Base-by-base conservation (phyloP, 2,797 vertebrate genomes). In the Loriculus beryllinus region DNA sequence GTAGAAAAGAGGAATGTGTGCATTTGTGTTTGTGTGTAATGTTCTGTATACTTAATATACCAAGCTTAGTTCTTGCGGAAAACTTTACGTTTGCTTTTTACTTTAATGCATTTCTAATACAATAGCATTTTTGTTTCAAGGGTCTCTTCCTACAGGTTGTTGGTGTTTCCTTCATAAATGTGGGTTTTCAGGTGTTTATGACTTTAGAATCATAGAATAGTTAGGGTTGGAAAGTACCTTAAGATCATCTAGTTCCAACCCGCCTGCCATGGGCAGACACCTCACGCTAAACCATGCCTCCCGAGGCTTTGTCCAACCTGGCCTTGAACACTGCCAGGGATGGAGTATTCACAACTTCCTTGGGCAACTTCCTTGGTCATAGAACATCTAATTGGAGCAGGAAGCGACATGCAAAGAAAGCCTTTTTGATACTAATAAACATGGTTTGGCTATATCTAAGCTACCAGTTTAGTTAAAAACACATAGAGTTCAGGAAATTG, bases 1-100 rank as follows among this genome's bases (percentile, higher is more conserved):
- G 88, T 95, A 83, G 68, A 92, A 95, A 85, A 60, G 60, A 72
- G 81, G 62, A 82, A 90, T 78, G 76, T 69, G 45, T 88, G 86
- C 92, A 86, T 94, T 84, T 96, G 76, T 84, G 78, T 94, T 67
- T 96, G 72, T 94, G 77, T 78, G 90, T 89, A 91, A 59, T 91
- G 82, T 51, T 82, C 19, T 52, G 16, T 83, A 17, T 87, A 54
- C 81, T 67, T 93, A 57, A 69, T 81, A 31, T 57, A 56, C 63
- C 65, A 69, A 54, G 45, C 60, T 86, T 42, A 85, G 26, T 42
- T 94, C 86, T 92, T 90, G 39, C 75, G 59, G 93, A 93, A 90
- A 81, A 94, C 74, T 87, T 84, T 7, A 7, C n/a, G 15, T 87
- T 96, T 70, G 31, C 29, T 75, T 96, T 95, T 94, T 63, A 64